Evolutionary conservation across 2,113 vertebrate genomes (phyloP).

Genomic region (Oncorhynchus tshawytscha): DNA sequence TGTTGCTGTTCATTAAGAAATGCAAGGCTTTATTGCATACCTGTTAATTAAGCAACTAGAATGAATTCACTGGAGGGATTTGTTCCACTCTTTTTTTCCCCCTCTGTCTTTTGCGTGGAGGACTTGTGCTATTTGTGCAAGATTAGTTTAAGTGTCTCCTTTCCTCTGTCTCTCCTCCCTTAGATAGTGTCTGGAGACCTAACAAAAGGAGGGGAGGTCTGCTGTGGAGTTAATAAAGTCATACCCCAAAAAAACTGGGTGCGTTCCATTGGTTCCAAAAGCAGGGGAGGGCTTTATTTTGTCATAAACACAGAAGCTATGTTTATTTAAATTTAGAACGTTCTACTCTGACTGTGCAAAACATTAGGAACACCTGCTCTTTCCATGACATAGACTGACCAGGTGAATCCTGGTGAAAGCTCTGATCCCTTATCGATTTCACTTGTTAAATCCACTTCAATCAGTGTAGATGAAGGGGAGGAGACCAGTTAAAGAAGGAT

Average conservation of each 20-base stretch:
- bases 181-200: conserved; percentile 6
- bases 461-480: too few species aligned
- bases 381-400: too few species aligned
- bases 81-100: not conserved
- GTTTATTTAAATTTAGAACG: not conserved
- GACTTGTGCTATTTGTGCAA: conserved; percentile 14
- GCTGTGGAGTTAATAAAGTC: conserved; percentile 8
- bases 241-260: too few species aligned
- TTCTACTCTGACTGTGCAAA: too few species aligned
- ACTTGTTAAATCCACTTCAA: too few species aligned
- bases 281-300: not conserved
- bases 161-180: conserved; percentile 8
- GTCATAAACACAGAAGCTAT: not conserved
- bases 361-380: too few species aligned
- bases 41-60: conserved; percentile 28
- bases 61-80: conserved; percentile 15
- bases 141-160: conserved; percentile 18
- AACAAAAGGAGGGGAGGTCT: not conserved
- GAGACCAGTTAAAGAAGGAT: too few species aligned
- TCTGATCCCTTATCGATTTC: too few species aligned
- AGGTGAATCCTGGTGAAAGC: too few species aligned
- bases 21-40: conserved; percentile 22
- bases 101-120: conserved; percentile 4
- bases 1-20: not conserved
- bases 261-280: not conserved